Percentiles rank a stretch among this genome's conserved stretches.
Conservation (phyloP, 1,140 invertebrate species). For the Planococcus citri region DNA sequence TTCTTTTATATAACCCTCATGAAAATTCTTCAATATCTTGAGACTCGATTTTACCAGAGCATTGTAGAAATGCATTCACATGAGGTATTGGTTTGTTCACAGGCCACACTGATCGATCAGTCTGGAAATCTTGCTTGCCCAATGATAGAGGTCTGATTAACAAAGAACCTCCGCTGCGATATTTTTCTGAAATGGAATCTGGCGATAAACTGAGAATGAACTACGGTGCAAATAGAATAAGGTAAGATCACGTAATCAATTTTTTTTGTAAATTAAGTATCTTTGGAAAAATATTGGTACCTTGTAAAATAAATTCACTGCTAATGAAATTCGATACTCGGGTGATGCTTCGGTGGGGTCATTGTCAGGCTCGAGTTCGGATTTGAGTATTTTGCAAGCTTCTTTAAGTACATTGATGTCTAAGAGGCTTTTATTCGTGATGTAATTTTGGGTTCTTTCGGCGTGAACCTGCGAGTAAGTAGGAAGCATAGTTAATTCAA, state of each 20-base stretch:
- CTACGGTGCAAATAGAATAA: neutral
- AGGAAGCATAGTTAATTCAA: too few relatives aligned
- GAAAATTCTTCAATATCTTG: neutral
- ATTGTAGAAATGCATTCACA: slow-evolving; percentile 58
- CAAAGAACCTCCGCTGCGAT: slow-evolving; percentile 23
- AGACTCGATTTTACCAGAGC: slow-evolving; percentile 39
- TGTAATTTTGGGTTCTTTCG: slow-evolving; percentile 45
- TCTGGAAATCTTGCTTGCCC: slow-evolving; percentile 58
- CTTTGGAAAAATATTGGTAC: slow-evolving; percentile 29
- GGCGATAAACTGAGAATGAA: slow-evolving; percentile 22
- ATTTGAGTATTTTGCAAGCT: slow-evolving; percentile 25
- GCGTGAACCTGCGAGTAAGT: slow-evolving; percentile 46
- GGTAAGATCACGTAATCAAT: too few relatives aligned
- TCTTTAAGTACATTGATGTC: slow-evolving; percentile 38
- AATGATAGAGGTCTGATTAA: slow-evolving; percentile 47
- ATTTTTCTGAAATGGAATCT: neutral
- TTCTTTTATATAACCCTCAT: too few relatives aligned
- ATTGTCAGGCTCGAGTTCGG: slow-evolving; percentile 48
- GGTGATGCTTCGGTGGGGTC: slow-evolving; percentile 48
- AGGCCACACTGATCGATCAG: slow-evolving; percentile 60
- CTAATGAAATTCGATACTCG: slow-evolving; percentile 44
- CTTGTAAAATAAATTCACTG: slow-evolving; percentile 38
- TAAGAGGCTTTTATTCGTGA: slow-evolving; percentile 42
- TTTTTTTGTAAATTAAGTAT: too few relatives aligned
- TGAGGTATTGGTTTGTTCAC: slow-evolving; percentile 64